Base-by-base conservation (phyloP, 2,113 vertebrate species). In the Carettochelys insculpta region DNA sequence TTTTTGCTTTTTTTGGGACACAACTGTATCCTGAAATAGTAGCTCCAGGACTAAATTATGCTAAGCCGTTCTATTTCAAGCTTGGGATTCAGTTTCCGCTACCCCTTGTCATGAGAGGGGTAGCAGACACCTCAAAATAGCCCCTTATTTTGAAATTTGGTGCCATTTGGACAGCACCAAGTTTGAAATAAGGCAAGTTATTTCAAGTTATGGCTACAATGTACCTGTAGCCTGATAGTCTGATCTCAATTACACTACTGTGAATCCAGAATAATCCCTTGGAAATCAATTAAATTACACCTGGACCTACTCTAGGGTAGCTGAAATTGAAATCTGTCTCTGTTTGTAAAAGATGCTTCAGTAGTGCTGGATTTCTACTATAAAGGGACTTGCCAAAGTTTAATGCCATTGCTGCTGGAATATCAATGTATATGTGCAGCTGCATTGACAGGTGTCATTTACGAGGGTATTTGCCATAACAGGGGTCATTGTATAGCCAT, bases 351-450 rank as follows among this genome's bases (percentile, higher is more conserved):
- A 22, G 83, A 86, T 19, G 75, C 85, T 93, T 93, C 48, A 90
- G 79, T 80, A 54, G 10, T 45, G 71, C 48, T 61, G 52, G 83
- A 85, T 71, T 87, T 79, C 41, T 31, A 92, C 47, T 61, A 47
- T 86, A 79, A 89, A 80, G 52, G 12, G 34, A 87, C 78, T 81
- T 90, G 85, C 82, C 93, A 87, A 82, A 81, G 81, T 4, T 77
- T 73, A 45, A n/a, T 53, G 22, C 65, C 77, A 47, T 8, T 85
- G 82, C 86, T 91, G 53, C 77, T 80, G 68, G 86, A 91, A 76
- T 68, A 87, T 82, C 85, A 71, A n/a, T 31, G n/a, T 56, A 85
- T 8, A 1, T 29, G 24, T 20, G 34, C 16, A 83, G 73, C 76
- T 47, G 80, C 84, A 45, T 80, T 88, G 81, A 75, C 86, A 92